Conservation (phyloP, 2,888 invertebrate genomes). For the Mythimna ferrago region DNA sequence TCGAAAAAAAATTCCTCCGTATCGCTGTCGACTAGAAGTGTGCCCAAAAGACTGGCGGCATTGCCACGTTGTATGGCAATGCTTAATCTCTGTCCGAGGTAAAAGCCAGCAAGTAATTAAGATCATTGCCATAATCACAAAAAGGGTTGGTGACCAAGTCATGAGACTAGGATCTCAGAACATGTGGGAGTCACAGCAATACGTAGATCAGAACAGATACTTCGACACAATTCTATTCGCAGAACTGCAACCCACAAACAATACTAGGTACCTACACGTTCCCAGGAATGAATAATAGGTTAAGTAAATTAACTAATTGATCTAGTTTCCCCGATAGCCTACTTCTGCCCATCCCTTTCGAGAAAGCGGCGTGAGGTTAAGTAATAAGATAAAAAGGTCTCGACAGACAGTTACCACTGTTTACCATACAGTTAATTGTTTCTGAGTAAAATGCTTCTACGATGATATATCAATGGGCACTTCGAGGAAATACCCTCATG, state of each 20-base stretch:
- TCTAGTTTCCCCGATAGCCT: constrained; percentile 26
- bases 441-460: constrained; percentile 40
- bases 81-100: too few species aligned
- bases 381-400: constrained; percentile 41
- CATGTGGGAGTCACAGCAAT: not conserved
- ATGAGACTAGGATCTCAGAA: constrained; percentile 2
- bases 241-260: constrained; percentile 12
- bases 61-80: too few species aligned
- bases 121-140: not conserved
- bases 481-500: constrained; percentile 58
- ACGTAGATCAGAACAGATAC: not conserved
- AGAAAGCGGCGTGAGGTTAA: constrained; percentile 41
- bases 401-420: constrained; percentile 12
- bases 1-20: too few species aligned
- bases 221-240: not conserved
- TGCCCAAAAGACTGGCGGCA: too few species aligned
- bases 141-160: not conserved
- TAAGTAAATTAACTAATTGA: constrained; percentile 32
- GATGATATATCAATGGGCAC: constrained; percentile 35
- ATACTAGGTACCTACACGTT: not conserved
- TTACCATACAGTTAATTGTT: constrained; percentile 53
- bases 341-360: constrained; percentile 37
- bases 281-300: constrained; percentile 4
- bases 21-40: too few species aligned
- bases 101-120: too few species aligned